phyloP scores from a whole-genome alignment of 2,888 invertebrate genomes.

The Thyatira batis region DNA sequence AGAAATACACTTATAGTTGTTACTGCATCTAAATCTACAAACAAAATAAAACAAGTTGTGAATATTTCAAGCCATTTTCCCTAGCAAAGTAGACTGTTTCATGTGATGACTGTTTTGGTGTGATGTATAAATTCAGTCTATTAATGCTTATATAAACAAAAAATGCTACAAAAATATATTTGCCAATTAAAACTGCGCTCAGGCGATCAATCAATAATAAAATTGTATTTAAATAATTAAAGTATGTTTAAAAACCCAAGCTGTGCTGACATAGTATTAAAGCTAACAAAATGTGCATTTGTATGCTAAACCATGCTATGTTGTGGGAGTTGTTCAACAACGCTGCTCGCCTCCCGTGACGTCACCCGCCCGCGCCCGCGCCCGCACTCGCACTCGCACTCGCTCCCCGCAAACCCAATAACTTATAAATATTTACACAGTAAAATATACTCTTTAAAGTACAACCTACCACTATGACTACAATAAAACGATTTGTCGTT shows the following conservation, averaged over 20 bases:
- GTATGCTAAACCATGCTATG: slow-evolving; percentile 53
- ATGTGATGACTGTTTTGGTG: slow-evolving; percentile 66
- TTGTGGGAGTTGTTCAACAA: slow-evolving; percentile 41
- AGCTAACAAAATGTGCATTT: slow-evolving; percentile 74
- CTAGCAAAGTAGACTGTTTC: slow-evolving; percentile 32
- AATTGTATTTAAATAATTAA: slow-evolving; percentile 12
- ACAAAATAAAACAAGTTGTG: slow-evolving; percentile 43
- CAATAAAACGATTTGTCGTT: slow-evolving; percentile 79
- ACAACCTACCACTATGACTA: slow-evolving; percentile 78
- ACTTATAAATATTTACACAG: slow-evolving; percentile 66
- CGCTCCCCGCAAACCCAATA: slow-evolving; percentile 50
- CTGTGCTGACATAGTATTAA: slow-evolving; percentile 68
- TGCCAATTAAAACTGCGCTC: slow-evolving; percentile 41
- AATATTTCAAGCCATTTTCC: slow-evolving; percentile 33
- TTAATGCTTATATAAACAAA: slow-evolving; percentile 45
- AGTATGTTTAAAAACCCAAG: slow-evolving; percentile 49
- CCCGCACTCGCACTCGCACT: slow-evolving; percentile 12
- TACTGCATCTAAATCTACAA: slow-evolving; percentile 50
- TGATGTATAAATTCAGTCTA: slow-evolving; percentile 67
- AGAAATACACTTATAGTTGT: slow-evolving; percentile 13
- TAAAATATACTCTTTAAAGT: slow-evolving; percentile 71
- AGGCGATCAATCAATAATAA: slow-evolving; percentile 26
- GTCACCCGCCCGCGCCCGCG: slow-evolving; percentile 17
- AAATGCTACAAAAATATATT: slow-evolving; percentile 43
- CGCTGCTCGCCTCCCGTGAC: slow-evolving; percentile 13